Evolutionary conservation across 1,140 invertebrate genomes (phyloP).

Genomic region (Probaryconus sp.): DNA sequence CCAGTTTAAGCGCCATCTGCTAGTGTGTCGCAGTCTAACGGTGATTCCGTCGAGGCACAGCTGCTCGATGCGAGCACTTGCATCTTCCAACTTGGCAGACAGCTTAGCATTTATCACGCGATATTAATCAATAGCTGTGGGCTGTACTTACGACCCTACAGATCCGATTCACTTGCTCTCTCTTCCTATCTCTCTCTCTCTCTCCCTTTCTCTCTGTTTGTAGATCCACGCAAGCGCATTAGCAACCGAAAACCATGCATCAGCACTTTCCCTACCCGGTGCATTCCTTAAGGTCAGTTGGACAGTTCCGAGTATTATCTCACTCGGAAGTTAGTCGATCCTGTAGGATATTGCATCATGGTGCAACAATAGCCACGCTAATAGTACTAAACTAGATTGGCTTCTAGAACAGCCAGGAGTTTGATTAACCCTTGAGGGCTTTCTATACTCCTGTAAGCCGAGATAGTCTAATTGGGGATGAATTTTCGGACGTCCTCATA

Average conservation of each 20-base stretch:
- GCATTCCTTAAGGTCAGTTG: constrained; percentile 61
- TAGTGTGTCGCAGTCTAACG: constrained; percentile 46
- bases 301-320: constrained; percentile 66
- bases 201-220: background rate
- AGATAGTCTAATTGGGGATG: background rate
- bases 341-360: constrained; percentile 5
- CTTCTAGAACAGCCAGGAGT: constrained; percentile 55
- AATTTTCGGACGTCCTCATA: too few species aligned
- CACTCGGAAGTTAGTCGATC: constrained; percentile 64
- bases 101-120: constrained; percentile 65
- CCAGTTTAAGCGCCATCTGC: constrained; percentile 58
- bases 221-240: background rate
- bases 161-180: background rate
- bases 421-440: constrained; percentile 10
- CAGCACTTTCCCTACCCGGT: constrained; percentile 1
- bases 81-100: constrained; percentile 64
- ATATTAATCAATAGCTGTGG: constrained; percentile 65
- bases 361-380: constrained; percentile 64
- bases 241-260: background rate
- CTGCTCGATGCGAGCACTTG: constrained; percentile 54
- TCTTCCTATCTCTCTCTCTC: background rate
- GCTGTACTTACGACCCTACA: constrained; percentile 45
- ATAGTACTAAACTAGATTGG: constrained; percentile 66
- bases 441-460: background rate
- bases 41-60: constrained; percentile 62